phyloP scores from a whole-genome alignment of 1,140 invertebrate species.

The Nephila pilipes region DNA sequence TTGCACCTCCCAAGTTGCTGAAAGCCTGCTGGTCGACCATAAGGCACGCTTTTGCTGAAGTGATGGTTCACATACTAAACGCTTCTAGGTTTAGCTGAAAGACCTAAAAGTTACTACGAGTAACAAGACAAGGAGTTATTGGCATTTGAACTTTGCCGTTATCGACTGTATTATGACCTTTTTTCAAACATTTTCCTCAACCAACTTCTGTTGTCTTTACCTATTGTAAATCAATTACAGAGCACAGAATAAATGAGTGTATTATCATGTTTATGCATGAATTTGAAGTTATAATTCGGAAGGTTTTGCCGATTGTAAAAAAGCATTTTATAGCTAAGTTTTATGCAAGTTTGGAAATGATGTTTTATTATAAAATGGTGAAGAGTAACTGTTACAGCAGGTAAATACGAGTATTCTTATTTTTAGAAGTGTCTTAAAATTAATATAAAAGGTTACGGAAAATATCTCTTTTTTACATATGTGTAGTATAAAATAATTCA shows the following conservation, averaged over 20 bases:
- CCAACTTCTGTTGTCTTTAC: background rate
- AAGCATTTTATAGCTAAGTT: too few relatives aligned
- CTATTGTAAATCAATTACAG: background rate
- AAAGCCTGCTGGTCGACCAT: background rate
- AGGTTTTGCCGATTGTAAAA: too few relatives aligned
- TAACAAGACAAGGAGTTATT: background rate
- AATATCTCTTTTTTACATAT: too few relatives aligned
- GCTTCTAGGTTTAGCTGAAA: background rate
- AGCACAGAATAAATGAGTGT: background rate
- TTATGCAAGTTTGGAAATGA: too few relatives aligned
- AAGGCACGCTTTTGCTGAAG: background rate
- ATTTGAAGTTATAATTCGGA: background rate
- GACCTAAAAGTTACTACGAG: background rate
- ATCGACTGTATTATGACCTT: background rate
- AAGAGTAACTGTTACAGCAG: too few relatives aligned
- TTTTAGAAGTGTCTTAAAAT: too few relatives aligned
- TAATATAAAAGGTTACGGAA: too few relatives aligned
- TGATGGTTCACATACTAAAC: background rate
- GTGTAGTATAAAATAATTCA: too few relatives aligned
- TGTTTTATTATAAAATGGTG: too few relatives aligned
- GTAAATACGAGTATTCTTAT: too few relatives aligned
- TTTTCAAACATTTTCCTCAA: background rate
- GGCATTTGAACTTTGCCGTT: background rate
- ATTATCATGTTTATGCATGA: background rate
- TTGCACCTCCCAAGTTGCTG: background rate